phyloP scores from a whole-genome alignment of 2,797 vertebrate species.

The Xiphophorus birchmanni region DNA sequence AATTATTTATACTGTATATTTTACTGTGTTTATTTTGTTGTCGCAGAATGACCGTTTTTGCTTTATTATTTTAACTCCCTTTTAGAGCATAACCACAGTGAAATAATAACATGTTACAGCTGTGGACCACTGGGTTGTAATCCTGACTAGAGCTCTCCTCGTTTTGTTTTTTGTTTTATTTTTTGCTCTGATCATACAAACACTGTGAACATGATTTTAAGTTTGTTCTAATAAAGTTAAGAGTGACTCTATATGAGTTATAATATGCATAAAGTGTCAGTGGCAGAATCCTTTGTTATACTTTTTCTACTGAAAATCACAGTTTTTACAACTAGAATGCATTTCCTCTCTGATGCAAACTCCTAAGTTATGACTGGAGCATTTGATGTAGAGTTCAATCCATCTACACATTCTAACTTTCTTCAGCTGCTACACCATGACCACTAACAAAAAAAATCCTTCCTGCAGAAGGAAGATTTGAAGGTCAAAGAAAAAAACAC shows the following conservation, averaged over 20 bases:
- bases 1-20: background rate
- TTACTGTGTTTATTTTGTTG: background rate
- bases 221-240: background rate
- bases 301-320: background rate
- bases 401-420: background rate
- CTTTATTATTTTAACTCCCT: background rate
- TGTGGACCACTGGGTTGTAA: background rate
- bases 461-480: background rate
- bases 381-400: background rate
- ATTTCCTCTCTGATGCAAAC: background rate
- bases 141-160: background rate
- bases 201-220: background rate
- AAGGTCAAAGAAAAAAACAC: background rate
- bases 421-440: background rate
- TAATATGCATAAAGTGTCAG: background rate
- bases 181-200: background rate
- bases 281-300: background rate
- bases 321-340: background rate
- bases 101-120: background rate
- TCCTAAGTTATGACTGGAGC: background rate
- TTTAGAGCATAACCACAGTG: background rate
- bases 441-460: background rate
- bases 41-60: background rate
- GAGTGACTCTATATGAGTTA: background rate
- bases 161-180: background rate